These are phyloP conservation scores for Aleiodes sp. DNA, from an alignment of 1,140 invertebrate genomes.

Conservation along the genomic window DNA sequence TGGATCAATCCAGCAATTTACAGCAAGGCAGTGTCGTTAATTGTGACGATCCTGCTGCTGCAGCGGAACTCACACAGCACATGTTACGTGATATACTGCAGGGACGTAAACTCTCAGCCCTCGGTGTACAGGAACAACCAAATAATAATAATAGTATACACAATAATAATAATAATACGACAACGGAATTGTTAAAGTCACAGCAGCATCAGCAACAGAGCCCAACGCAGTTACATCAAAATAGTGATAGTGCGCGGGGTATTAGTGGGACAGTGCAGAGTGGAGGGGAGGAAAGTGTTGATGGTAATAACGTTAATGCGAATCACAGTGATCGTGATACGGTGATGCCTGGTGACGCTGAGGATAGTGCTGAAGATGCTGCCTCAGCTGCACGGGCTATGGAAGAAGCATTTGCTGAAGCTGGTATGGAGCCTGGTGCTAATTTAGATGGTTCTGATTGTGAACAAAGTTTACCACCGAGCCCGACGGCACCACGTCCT, in stretches of 20 bases:
- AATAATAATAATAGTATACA: conserved; percentile 68
- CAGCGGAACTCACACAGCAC: conserved; percentile 79
- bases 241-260: conserved; percentile 62
- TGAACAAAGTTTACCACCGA: conserved; percentile 71
- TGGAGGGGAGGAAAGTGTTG: conserved; percentile 62
- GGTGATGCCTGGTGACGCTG: conserved; percentile 72
- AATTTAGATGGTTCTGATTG: conserved; percentile 76
- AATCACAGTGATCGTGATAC: conserved; percentile 60
- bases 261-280: conserved; percentile 62
- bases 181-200: conserved; percentile 56
- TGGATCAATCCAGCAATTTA: conserved; percentile 61
- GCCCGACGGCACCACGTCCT: conserved; percentile 71
- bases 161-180: conserved; percentile 64
- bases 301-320: conserved; percentile 61
- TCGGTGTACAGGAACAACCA: conserved; percentile 58
- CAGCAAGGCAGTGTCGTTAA: conserved; percentile 64
- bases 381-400: conserved; percentile 70
- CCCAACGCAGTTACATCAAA: conserved; percentile 49
- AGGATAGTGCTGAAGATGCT: conserved; percentile 68
- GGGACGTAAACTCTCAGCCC: conserved; percentile 75
- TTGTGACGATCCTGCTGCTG: conserved; percentile 63
- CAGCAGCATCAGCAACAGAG: conserved; percentile 61
- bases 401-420: conserved; percentile 70
- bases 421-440: conserved; percentile 68
- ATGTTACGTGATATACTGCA: conserved; percentile 86